Evolutionary conservation across 2,797 vertebrate species (phyloP).

Genomic region (Selene dorsalis): DNA sequence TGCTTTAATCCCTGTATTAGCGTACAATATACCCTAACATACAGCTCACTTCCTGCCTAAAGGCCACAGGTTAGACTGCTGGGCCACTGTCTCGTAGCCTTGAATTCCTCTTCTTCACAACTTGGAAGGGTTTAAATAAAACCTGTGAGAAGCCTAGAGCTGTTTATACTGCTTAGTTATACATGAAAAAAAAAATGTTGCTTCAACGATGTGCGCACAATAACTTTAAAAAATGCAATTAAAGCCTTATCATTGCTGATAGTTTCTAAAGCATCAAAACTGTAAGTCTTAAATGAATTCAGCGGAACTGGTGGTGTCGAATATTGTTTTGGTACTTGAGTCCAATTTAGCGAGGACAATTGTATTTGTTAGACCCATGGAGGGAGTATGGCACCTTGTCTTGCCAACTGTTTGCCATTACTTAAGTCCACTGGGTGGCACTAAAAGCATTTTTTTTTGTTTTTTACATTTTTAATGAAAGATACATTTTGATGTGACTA

Average conservation of each 20-base stretch:
- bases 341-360: slow-evolving; percentile 45
- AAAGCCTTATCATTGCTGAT: slow-evolving; percentile 79
- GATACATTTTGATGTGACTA: slow-evolving; percentile 46
- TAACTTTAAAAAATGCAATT: slow-evolving; percentile 60
- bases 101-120: slow-evolving; percentile 52
- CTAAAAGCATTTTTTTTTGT: slow-evolving; percentile 57
- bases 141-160: slow-evolving; percentile 21
- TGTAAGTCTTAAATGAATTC: slow-evolving; percentile 44
- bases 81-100: slow-evolving; percentile 51
- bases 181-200: slow-evolving; percentile 34
- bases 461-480: slow-evolving; percentile 73
- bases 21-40: slow-evolving; percentile 68
- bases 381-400: slow-evolving; percentile 55
- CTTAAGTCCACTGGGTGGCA: slow-evolving; percentile 68
- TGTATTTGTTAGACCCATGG: slow-evolving; percentile 45
- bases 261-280: slow-evolving; percentile 56
- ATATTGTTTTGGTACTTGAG: slow-evolving; percentile 47
- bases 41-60: slow-evolving; percentile 67
- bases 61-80: slow-evolving; percentile 58
- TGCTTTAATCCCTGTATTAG: slow-evolving; percentile 78
- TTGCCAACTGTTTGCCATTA: slow-evolving; percentile 60
- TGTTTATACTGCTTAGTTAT: slow-evolving; percentile 36
- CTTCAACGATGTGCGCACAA: slow-evolving; percentile 62
- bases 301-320: slow-evolving; percentile 35
- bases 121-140: slow-evolving; percentile 34